Base-by-base conservation (phyloP, 1,140 invertebrate genomes). In the Fopius arisanus region DNA sequence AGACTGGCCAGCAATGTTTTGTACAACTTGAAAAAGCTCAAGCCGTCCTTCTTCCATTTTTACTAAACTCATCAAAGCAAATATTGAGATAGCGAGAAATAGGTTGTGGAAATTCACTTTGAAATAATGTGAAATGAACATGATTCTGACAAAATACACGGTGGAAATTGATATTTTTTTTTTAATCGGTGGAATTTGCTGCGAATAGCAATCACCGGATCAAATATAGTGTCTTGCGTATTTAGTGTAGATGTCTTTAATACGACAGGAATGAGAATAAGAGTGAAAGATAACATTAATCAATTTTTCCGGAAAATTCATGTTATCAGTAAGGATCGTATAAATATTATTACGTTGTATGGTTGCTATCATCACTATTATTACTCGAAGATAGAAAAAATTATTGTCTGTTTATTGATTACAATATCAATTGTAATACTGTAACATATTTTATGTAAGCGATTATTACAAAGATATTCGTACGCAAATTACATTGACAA, bases 371-470 rank as follows among this genome's bases (percentile, higher is more conserved):
- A 31, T 66, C 14, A 70, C 9, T 37, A 40, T 40, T 74, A 85
- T 81, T 81, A 86, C 78, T 82, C 82, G 77, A 86, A 78, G 82
- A 82, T 82, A 82, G 28, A 9, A 75, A 79, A 81, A 81, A 80
- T 67, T 73, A 78, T 72, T 82, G 82, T 85, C 80, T 85, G 80
- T 66, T 87, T 85, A 83, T 83, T 82, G 79, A 78, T 80, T 80
- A 81, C 79, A 82, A 85, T 67, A 87, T 83, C 84, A 80, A 87
- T 84, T 86, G 78, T 83, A 84, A 84, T 83, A 84, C 82, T 85
- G 86, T 87, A 87, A 86, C 80, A 86, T 87, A 88, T 86, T 86
- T 86, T 84, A 87, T 82, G 83, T 87, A 87, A 86, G 79, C 79
- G 80, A 86, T 86, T 84, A 86, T 83, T 86, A 86, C 82, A 67